Base-by-base conservation (phyloP, 2,797 vertebrate species). In the Trichosurus vulpecula region DNA sequence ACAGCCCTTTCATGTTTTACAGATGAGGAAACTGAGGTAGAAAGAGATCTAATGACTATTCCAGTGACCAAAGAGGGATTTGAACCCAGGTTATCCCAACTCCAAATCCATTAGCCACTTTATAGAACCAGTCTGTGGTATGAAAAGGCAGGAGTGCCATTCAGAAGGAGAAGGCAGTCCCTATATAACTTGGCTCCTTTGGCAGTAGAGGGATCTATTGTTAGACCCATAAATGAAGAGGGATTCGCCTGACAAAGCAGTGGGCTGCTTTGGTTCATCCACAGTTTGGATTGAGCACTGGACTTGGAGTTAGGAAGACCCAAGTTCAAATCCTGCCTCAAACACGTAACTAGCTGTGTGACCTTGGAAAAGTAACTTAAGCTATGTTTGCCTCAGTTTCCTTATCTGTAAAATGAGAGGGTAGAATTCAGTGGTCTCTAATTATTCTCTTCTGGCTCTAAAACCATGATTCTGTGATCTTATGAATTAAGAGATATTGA, bases 181-280 rank as follows among this genome's bases (percentile, higher is more conserved):
- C 56, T 93, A 0, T 55, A 54, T 13, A 31, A 61, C 54, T 93
- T 94, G 53, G 55, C 47, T 1, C 25, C 95, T 95, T 61, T 54
- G n/a, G 2, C 22, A 47, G 93, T 94, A 89, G 92, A 54, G 66
- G 74, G 41, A 30, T 55, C 41, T 56, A 19, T 54, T 30, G 91
- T 94, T 54, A 92, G 91, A 97, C 54, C 94, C 57, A 81, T 41
- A n/a, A 90, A 95, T 94, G 56, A 93, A 95, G 56, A 4, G 87
- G 31, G 35, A 91, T 95, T 93, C 90, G 52, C 91, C 52, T 56
- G 94, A 91, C 92, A 95, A 57, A 57, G 56, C 56, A 29, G 29
- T 29, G 29, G 96, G 53, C 87, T 41, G 92, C 94, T 95, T 97
- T 97, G 97, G 97, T 97, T 94, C 12, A 19, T 35, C 94, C 55